Base-by-base conservation (phyloP, 2,113 vertebrate species). In the Desmodus rotundus region DNA sequence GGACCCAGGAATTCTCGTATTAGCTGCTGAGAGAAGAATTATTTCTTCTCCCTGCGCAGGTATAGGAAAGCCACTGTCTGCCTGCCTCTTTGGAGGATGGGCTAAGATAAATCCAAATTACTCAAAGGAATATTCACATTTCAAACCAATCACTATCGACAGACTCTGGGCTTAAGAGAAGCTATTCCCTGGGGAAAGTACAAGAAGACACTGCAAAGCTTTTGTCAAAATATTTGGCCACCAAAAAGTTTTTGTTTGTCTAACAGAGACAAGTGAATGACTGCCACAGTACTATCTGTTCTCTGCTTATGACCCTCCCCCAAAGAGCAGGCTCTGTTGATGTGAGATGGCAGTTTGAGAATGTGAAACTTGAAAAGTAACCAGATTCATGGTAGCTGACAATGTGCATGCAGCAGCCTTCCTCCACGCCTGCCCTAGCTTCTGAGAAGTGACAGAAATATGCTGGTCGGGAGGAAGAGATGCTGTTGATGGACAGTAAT, bases 221-320 rank as follows among this genome's bases (percentile, higher is more conserved):
- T 91, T 93, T 83, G 87, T 96, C 96, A 97, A 94, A 95, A 95
- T 92, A 87, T 94, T 95, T 94, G 95, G 52, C 81, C 13, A 0
- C 82, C 41, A 63, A 65, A 84, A 78, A 61, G 17, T 81, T 88
- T 28, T 41, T 86, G 67, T 96, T 95, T 93, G 73, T 73, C 77
- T 92, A 89, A 70, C 54, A 76, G 63, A 95, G 72, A 93, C 73
- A 77, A 92, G 88, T 43, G 38, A 50, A 77, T 6, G 61, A 58
- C 41, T 68, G 45, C 41, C 20, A 16, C 19, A 12, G 45, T 24
- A 31, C 73, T 89, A 4, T 81, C 77, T 45, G 70, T 61, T 54
- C 58, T 78, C 54, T 43, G 78, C 61, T 78, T 77, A 65, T 9
- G 52, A 61, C 50, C 41, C 33, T 88, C 20, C 47, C 83, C 16